phyloP scores from a whole-genome alignment of 2,113 vertebrate species.

The Menidia beryllina region DNA sequence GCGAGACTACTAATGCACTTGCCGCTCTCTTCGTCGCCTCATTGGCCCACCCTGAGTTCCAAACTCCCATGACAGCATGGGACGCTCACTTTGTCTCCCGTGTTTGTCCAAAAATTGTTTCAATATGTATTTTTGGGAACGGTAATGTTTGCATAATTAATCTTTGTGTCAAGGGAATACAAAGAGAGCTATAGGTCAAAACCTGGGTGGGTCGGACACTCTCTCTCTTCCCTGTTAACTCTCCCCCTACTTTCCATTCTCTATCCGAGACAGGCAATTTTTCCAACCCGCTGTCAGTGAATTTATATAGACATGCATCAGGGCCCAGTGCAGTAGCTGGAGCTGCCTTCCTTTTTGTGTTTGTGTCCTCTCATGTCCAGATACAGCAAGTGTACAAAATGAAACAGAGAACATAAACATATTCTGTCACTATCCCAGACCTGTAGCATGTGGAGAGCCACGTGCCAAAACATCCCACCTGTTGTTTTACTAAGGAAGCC shows the following conservation, averaged over 20 bases:
- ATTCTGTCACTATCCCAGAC: constrained; percentile 7
- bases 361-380: neutral
- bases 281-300: constrained; percentile 58
- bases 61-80: constrained; percentile 72
- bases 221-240: constrained; percentile 47
- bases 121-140: constrained; percentile 84
- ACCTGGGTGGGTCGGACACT: constrained; percentile 67
- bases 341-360: constrained; percentile 23
- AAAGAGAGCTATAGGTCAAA: constrained; percentile 75
- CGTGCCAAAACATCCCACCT: constrained; percentile 2
- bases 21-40: constrained; percentile 39
- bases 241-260: constrained; percentile 54
- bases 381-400: constrained; percentile 1
- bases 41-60: constrained; percentile 55
- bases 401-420: constrained; percentile 11
- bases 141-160: constrained; percentile 82
- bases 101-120: constrained; percentile 83
- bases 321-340: constrained; percentile 25
- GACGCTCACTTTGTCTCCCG: constrained; percentile 75
- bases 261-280: constrained; percentile 47
- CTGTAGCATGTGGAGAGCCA: neutral
- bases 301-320: constrained; percentile 57
- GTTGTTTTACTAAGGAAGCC: constrained; percentile 28
- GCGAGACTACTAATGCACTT: constrained; percentile 76
- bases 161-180: constrained; percentile 80